phyloP scores from a whole-genome alignment of 1,140 invertebrate species.

The Homarus americanus region DNA sequence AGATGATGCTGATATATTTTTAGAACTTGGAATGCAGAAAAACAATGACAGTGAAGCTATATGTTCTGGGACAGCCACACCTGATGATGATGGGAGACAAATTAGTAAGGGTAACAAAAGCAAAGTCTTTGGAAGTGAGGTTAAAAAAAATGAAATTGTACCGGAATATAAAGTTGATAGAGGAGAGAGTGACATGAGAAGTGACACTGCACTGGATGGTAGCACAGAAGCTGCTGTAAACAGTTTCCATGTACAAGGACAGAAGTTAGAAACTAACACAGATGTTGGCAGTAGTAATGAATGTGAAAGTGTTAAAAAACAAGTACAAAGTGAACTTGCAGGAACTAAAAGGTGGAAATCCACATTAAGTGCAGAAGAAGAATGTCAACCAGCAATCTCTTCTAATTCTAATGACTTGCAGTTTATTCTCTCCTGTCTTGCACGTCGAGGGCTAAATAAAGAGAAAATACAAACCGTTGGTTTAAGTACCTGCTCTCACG shows the following conservation, averaged over 20 bases:
- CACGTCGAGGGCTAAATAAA: not conserved
- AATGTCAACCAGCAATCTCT: not conserved
- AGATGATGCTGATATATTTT: constrained; percentile 41
- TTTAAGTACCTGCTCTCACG: not conserved
- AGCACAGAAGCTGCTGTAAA: no score
- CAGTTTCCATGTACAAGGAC: no score
- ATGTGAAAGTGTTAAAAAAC: no score
- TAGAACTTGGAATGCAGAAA: constrained; percentile 11
- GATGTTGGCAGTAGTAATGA: no score
- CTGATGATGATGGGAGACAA: no score
- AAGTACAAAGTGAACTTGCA: no score
- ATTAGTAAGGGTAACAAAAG: no score
- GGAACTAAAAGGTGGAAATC: no score
- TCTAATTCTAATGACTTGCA: not conserved
- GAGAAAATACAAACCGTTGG: not conserved
- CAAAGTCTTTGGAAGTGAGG: not conserved
- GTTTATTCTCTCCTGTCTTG: not conserved
- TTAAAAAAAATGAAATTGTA: not conserved
- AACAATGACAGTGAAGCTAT: not conserved
- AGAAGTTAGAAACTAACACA: no score
- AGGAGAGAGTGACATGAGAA: not conserved
- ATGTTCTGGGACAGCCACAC: no score
- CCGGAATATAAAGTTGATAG: not conserved
- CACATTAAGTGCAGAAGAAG: not conserved
- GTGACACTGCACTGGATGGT: no score